Base-by-base conservation (phyloP, 2,797 vertebrate species). In the Poecilia wingei region DNA sequence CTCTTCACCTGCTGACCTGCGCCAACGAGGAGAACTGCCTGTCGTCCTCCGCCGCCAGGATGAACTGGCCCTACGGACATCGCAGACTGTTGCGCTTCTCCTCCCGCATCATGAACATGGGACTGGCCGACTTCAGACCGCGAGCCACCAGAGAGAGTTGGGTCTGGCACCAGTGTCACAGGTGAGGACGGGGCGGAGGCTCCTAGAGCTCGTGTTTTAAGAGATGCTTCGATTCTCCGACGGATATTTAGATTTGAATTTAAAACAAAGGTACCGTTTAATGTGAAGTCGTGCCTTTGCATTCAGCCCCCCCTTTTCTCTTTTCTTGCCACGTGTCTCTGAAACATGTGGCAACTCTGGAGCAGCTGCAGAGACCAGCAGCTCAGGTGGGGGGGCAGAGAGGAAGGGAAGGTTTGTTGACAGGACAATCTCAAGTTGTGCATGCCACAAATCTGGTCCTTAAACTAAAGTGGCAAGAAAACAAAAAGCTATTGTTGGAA, bases 101-200 rank as follows among this genome's bases (percentile, higher is more conserved):
- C 91, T 98, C 98, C 0, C 97, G 97, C 80, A 99, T 99, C 92
- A 96, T 97, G 95, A 99, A 99, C 90, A 18, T 97, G 76, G 98
- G 98, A 57, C 94, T 95, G 0, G 97, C 98, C 0, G 98, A 99
- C 90, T 99, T 99, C 93, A 92, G 96, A 18, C 98, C 98, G 1
- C 93, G 94, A 45, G 96, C 96, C 55, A 88, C 96, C 1, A 96
- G 97, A 7, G 97, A 99, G 0, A 96, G 96, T 81, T 99, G 98
- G 98, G 95, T 95, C 72, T 99, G 98, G 98, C 98, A 99, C 89
- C 96, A 98, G 91, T 99, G 98, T 88, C 98, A 99, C 95, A 97
- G 96, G 98, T 99, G 82, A 88, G 93, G 78, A 12, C 0, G 6
- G 16, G 2, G 2, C 4, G 3, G 8, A 68, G 16, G 78, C 12